Base-by-base conservation (phyloP, 2,888 invertebrate genomes). In the Tholera decimalis region DNA sequence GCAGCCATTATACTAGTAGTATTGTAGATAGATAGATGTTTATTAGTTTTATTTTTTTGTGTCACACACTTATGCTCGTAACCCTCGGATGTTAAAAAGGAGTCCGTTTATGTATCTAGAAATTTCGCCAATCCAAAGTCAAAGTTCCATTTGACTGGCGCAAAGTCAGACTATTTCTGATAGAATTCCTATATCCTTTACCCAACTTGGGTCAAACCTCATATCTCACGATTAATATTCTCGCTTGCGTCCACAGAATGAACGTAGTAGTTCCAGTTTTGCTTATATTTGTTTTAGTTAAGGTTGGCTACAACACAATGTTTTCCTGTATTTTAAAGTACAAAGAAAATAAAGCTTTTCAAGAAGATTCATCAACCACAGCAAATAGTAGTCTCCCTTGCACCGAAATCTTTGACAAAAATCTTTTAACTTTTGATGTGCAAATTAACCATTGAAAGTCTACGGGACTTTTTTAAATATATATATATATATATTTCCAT, bases 391-490 rank as follows among this genome's bases (percentile, higher is more conserved):
- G 24, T 44, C 56, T 46, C 41, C 53, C 20, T 39, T 22, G 13
- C 59, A n/a, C 20, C 22, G 18, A 18, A 28, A 47, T 51, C 49
- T 62, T 73, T 76, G 78, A 51, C 39, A 60, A 57, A 68, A 58
- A 22, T 53, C 71, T 67, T 69, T 50, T 49, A 57, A 75, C 80
- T 74, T 82, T 82, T 80, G 39, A 80, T 73, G 79, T 80, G 79
- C 63, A 77, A 73, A 80, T 82, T 73, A 74, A 79, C 69, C 72
- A 72, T 80, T 82, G 66, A 71, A 59, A 18, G 54, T 67, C 68
- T 79, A 53, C 61, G 54, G 33, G 28, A 49, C 24, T 60, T 62
- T 71, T 71, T 73, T 57, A 24, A 75, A 73, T 58, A 55, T 73
- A 63, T 56, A 63, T 57, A 61, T n/a, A n/a, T n/a, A n/a, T n/a